Base-by-base conservation (phyloP, 2,797 vertebrate species). In the Anisognathus igniventris region DNA sequence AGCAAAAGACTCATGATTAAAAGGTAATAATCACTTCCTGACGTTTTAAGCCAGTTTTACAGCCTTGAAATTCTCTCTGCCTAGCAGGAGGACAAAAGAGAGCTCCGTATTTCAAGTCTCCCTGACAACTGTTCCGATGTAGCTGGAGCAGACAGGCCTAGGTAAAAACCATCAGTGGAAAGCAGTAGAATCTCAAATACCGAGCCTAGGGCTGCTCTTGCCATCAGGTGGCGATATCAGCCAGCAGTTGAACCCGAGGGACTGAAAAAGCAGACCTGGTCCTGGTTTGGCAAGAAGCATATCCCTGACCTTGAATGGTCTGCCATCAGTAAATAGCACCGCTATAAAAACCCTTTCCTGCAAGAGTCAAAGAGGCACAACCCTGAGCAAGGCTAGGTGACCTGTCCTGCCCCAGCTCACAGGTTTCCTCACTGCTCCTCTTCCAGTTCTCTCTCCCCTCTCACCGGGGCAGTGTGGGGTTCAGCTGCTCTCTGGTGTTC, bases 181-280 rank as follows among this genome's bases (percentile, higher is more conserved):
- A 42, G 20, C 0, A 33, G 10, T 0, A 3, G 6, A 47, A 51
- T 4, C 1, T 13, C 3, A 8, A 47, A 16, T 1, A 11, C 13
- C 23, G 42, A 8, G 57, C 13, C 28, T 58, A n/a, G 21, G 1
- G 23, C 20, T 27, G 20, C 21, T 57, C 44, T 64, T 30, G 73
- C 79, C 96, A n/a, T 73, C 77, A 93, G 95, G 44, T 91, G 95
- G 92, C 92, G 74, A 27, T 9, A 88, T 23, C 11, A 53, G 39
- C 44, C 31, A 68, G 27, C 5, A 14, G 23, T 6, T 20, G 30
- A 80, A 54, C 4, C 24, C 37, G 2, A 18, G 4, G 9, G 30
- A 28, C 10, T 5, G 1, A 0, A 12, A 61, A 39, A 33, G 14
- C 60, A 31, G 51, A 57, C 14, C 17, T 5, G 13, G 1, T 39